Evolutionary conservation across 2,797 vertebrate species (phyloP), one percentile per base, ranked within the genome.

Genomic region (Paguma larvata): DNA sequence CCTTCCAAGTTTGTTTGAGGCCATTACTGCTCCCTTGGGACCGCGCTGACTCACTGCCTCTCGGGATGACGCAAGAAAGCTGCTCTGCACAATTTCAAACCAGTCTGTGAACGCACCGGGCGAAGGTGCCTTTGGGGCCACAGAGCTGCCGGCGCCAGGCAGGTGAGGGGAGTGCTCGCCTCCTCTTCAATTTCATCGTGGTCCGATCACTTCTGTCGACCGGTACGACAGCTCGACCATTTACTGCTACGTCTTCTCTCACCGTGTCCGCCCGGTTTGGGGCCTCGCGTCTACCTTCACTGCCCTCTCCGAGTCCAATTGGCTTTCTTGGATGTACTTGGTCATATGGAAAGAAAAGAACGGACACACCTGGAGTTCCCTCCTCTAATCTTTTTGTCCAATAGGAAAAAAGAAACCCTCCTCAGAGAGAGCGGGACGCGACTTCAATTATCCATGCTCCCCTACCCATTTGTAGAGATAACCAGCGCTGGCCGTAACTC

Each of bases 61-160:
- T 98, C 97, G 70, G 96, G 96, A 97, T 99, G 98, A 99, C 97
- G 98, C 98, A 98, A 99, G 98, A 93, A 96, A 13, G 73, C 98
- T 96, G 95, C 96, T 98, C 98, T 98, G 98, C 96, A 97, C 97
- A 98, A 87, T 98, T 97, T 98, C 98, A 98, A 98, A 97, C 98
- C 98, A 98, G 97, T 72, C 97, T 95, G 97, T 96, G 97, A 97
- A 79, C 62, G 23, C 67, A 95, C 92, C 98, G 97, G 97, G 95
- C 98, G 91, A 11, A 97, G 91, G 46, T 89, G 96, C 97, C 96
- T 95, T 90, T 41, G 7, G 72, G 95, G 97, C 85, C 93, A 0
- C 53, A 96, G 62, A 11, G 89, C 30, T 53, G 56, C 89, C 44
- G 56, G 23, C 18, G 3, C 90, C 0, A 0, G 83, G 51, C n/a